Evolutionary conservation across 2,113 vertebrate genomes (phyloP).

Genomic region (Gopherus evgoodei): DNA sequence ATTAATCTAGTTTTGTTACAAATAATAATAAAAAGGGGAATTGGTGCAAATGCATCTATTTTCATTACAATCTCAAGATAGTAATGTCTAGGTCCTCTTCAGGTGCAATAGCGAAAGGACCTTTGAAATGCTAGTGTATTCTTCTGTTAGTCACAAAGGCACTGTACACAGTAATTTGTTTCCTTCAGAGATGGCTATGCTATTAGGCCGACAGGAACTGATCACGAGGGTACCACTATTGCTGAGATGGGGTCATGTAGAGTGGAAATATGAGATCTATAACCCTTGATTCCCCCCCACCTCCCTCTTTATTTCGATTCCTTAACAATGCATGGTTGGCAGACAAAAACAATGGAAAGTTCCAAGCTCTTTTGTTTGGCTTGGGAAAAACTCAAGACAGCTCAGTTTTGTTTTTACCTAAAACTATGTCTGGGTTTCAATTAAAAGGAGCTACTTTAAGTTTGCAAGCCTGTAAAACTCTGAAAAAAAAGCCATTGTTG

Average conservation of each 20-base stretch:
- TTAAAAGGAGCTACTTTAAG: constrained; percentile 80
- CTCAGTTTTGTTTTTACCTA: constrained; percentile 77
- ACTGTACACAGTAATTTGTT: constrained; percentile 71
- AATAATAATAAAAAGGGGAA: constrained; percentile 67
- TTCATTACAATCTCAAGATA: constrained; percentile 71
- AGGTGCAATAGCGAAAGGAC: constrained; percentile 60
- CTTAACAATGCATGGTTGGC: constrained; percentile 78
- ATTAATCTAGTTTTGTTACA: constrained; percentile 75
- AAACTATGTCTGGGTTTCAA: constrained; percentile 77
- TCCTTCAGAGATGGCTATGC: constrained; percentile 72
- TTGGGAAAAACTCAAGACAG: constrained; percentile 78
- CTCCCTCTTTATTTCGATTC: constrained; percentile 81
- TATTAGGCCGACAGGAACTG: constrained; percentile 78
- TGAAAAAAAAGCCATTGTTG: constrained; percentile 67
- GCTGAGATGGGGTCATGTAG: constrained; percentile 77
- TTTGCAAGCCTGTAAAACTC: constrained; percentile 63
- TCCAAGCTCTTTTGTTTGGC: constrained; percentile 79
- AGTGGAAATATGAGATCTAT: constrained; percentile 81
- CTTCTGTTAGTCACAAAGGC: constrained; percentile 76
- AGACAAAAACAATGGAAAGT: constrained; percentile 77
- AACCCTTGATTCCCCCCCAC: constrained; percentile 70
- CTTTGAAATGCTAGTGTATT: constrained; percentile 73
- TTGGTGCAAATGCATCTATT: constrained; percentile 65
- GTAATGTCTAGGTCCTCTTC: constrained; percentile 74
- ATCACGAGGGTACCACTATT: constrained; percentile 73